Base-by-base conservation (phyloP, 2,113 vertebrate species). In the Prietella phreatophila region DNA sequence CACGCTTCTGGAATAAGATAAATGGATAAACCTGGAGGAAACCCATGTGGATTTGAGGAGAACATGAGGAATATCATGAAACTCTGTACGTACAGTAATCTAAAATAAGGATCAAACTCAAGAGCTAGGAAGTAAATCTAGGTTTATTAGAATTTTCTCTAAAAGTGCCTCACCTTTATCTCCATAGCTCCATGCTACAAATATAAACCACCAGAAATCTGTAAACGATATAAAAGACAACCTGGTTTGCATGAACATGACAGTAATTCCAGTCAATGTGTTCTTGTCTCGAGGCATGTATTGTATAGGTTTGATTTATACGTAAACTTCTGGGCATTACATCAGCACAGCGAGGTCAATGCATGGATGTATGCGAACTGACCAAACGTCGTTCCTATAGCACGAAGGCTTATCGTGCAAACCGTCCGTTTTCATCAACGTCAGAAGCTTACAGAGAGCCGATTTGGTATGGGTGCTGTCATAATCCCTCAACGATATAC, bases 401-500 rank as follows among this genome's bases (percentile, higher is more conserved):
- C 27, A 7, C 27, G 33, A 47, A 22, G 7, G 19, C 13, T 83
- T 36, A 25, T 85, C 47, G 55, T n/a, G 61, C 61, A 80, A 84
- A 20, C 15, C 6, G 50, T 47, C 61, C 79, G 69, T 85, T 88
- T 85, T 87, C 53, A 56, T 86, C 80, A 83, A 20, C 30, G 4
- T 47, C 61, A 60, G n/a, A 80, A 63, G 75, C 30, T 55, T 85
- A 63, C 9, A 22, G 30, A 71, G 65, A 73, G 61, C 19, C 75
- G 19, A 14, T 84, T 25, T 65, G 50, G 61, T 47, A 73, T 20
- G 63, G 63, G 19, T 83, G 86, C 81, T 60, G 75, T 42, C 82
- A 36, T 90, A 76, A 88, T 88, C 78, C 65, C 67, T 69, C 10
- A 11, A 73, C 83, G 78, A 58, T 42, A 76, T 53, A 25, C 33